Evolutionary conservation across 2,797 vertebrate species (phyloP).

Genomic region (Botia kubotai): DNA sequence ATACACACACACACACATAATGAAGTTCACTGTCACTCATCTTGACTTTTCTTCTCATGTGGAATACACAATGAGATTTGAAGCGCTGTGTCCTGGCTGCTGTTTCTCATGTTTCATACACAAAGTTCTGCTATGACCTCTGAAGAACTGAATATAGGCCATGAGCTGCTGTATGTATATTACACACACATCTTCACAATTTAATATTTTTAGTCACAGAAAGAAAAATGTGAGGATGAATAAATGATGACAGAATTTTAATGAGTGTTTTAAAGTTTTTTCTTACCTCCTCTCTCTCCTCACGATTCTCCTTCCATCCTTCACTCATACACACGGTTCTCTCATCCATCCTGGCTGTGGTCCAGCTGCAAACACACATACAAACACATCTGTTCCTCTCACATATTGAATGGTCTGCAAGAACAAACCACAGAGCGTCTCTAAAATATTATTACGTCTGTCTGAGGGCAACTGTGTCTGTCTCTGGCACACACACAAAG

Average conservation of each 20-base stretch:
- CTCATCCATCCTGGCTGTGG: constrained; percentile 53
- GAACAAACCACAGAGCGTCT: constrained; percentile 11
- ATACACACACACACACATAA: background rate
- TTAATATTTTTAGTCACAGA: background rate
- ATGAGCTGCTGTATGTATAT: background rate
- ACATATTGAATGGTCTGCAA: constrained; percentile 25
- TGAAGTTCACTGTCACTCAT: background rate
- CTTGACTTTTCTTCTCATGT: background rate
- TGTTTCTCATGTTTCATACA: background rate
- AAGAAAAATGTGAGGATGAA: background rate
- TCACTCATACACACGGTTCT: constrained; percentile 43
- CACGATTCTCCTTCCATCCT: background rate
- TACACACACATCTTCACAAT: background rate
- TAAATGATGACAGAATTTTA: background rate
- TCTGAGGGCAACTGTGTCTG: constrained; percentile 37
- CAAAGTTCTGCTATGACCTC: background rate
- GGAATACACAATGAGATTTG: constrained; percentile 13
- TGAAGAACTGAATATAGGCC: background rate
- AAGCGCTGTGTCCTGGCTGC: background rate
- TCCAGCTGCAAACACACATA: constrained; percentile 39
- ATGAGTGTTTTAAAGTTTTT: background rate
- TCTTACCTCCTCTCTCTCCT: background rate
- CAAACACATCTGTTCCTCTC: constrained; percentile 34
- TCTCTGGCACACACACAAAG: constrained; percentile 27
- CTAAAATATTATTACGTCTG: constrained; percentile 41